Evolutionary conservation across 2,797 vertebrate species (phyloP).

Genomic region (Vipera latastei): DNA sequence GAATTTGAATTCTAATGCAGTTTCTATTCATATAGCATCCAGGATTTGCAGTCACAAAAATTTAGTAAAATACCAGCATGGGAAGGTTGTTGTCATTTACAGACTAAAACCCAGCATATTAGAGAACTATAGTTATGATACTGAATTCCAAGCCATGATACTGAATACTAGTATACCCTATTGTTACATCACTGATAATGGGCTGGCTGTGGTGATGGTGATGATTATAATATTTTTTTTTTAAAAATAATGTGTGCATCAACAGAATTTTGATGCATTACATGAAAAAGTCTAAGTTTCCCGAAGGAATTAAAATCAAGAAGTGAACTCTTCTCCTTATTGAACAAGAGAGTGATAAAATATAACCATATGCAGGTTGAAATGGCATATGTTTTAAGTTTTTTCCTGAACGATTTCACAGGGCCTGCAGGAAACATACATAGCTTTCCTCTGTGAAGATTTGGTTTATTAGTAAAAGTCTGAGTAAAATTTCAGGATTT

Average conservation of each 20-base stretch:
- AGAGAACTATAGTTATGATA: neutral
- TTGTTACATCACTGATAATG: slow-evolving; percentile 15
- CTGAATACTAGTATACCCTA: neutral
- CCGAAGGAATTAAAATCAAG: slow-evolving; percentile 29
- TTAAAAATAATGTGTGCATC: slow-evolving; percentile 23
- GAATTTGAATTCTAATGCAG: neutral
- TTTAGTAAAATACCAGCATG: no score
- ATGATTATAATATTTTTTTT: slow-evolving; percentile 7
- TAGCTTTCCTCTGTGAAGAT: slow-evolving; percentile 54
- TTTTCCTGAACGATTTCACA: slow-evolving; percentile 46
- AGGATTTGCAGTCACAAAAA: neutral
- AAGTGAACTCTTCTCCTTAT: neutral
- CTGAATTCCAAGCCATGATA: neutral
- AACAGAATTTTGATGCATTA: neutral
- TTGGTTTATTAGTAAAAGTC: slow-evolving; percentile 72
- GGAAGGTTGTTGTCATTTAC: neutral
- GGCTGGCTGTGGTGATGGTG: slow-evolving; percentile 23
- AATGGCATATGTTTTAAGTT: slow-evolving; percentile 29
- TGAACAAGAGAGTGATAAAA: slow-evolving; percentile 18
- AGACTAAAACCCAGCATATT: neutral
- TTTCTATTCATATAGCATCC: neutral
- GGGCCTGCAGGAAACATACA: slow-evolving; percentile 55
- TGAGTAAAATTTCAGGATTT: slow-evolving; percentile 77
- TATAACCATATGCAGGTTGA: slow-evolving; percentile 8
- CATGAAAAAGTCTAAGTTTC: slow-evolving; percentile 36